These are phyloP conservation scores for Anniella stebbinsi DNA, from an alignment of 2,797 vertebrate species.

Conservation along the genomic window DNA sequence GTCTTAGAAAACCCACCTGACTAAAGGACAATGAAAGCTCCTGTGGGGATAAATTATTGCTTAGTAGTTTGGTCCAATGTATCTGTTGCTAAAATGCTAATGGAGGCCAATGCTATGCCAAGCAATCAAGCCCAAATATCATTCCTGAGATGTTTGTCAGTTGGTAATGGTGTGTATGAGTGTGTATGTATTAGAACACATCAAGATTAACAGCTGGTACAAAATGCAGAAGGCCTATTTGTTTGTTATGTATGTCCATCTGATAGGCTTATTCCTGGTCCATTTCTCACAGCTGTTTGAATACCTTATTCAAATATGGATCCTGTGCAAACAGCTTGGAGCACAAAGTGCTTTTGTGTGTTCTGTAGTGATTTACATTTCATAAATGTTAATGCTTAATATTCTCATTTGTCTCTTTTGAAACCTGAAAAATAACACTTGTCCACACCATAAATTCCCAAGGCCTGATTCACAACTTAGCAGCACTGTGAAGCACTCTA, in stretches of 20 bases:
- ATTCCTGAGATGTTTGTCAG: slow-evolving; percentile 17
- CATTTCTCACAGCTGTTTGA: background rate
- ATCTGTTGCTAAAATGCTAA: background rate
- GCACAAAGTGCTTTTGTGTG: slow-evolving; percentile 11
- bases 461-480: background rate
- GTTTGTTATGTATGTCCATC: slow-evolving; percentile 41
- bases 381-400: background rate
- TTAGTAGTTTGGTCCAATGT: background rate
- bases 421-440: slow-evolving; percentile 16
- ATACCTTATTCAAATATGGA: slow-evolving; percentile 34
- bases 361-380: background rate
- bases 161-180: background rate
- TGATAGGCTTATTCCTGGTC: slow-evolving; percentile 27
- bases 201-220: background rate
- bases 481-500: background rate
- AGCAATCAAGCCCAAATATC: slow-evolving; percentile 9
- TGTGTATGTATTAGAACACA: background rate
- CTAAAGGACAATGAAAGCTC: background rate
- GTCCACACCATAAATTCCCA: background rate
- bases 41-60: background rate
- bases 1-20: background rate
- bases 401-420: slow-evolving; percentile 3
- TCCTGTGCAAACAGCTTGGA: background rate
- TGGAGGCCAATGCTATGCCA: slow-evolving; percentile 6
- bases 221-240: slow-evolving; percentile 41